Evolutionary conservation across 2,113 vertebrate genomes (phyloP), one percentile per base, ranked within the genome.

Genomic region (Eira barbara): DNA sequence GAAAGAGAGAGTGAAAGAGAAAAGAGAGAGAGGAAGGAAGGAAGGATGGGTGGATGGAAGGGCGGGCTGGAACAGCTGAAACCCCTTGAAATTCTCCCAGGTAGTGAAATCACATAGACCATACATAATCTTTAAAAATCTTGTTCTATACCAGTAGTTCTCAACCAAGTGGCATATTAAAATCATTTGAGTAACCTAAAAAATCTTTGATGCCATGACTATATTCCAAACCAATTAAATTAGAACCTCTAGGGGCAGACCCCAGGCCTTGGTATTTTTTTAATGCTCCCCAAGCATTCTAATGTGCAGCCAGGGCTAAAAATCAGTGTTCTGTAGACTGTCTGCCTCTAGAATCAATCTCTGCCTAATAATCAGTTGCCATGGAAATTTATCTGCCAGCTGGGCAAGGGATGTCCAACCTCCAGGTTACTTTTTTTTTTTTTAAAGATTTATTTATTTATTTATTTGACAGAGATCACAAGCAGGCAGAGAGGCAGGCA

Each of bases 311-410:
- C 82, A 76, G 74, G 69, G 52, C 47, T 87, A 69, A 95, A 83
- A 94, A 82, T 83, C 79, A 59, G 76, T 65, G 29, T 52, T 89
- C 78, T 71, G 7, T 47, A 91, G 79, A 87, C 69, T 29, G 45
- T 80, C 45, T 89, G 49, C n/a, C 76, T 95, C 83, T 71, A 49
- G 92, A 97, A 94, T 96, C 94, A 67, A 88, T 94, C 76, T 94
- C 80, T 96, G 79, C 42, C 80, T 97, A 89, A 92, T 81, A 79
- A 94, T 73, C 2, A 1, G 97, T 98, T 98, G 91, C 90, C 94
- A 97, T 97, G 96, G 97, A 96, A 96, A 97, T 97, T 8, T 94
- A 90, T 96, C 79, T 67, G 88, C 63, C 57, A 92, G 69, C 89
- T 91, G 47, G 74, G 34, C 57, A 42, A 96, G 29, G 52, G 49